Conservation (phyloP, 2,888 invertebrate genomes). For the Noctua fimbriata region DNA sequence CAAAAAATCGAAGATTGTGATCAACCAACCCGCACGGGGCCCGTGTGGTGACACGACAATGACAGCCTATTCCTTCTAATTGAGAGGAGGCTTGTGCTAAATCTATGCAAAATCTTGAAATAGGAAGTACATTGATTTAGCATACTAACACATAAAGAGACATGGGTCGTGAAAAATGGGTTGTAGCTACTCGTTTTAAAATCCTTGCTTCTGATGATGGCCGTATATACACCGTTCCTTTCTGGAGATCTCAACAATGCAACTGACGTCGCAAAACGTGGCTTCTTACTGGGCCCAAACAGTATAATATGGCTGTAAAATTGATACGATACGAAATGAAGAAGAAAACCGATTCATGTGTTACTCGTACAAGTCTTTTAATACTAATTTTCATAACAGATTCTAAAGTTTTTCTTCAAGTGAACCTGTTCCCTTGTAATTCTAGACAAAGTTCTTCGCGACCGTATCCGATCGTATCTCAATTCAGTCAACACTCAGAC, state of each 20-base stretch:
- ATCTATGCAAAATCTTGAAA: background rate
- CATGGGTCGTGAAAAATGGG: too few species aligned
- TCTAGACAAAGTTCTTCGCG: conserved; percentile 79
- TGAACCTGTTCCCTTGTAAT: background rate
- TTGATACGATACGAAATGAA: background rate
- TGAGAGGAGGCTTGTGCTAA: background rate
- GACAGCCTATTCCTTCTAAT: background rate
- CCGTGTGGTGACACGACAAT: background rate
- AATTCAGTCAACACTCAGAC: conserved; percentile 71
- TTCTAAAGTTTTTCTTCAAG: background rate
- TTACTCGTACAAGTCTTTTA: background rate
- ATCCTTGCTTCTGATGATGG: background rate
- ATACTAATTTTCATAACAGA: background rate
- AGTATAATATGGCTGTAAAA: background rate
- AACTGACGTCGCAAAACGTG: background rate
- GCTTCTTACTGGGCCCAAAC: background rate
- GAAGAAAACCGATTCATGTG: background rate
- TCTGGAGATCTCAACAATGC: background rate
- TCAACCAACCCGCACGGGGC: background rate
- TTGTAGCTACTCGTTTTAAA: background rate
- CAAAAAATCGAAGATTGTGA: background rate
- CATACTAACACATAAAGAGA: background rate
- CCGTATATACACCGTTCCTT: background rate
- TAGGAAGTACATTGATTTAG: background rate
- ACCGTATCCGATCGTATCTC: conserved; percentile 77